Conservation (phyloP, 1,140 invertebrate genomes). For the Aphelenchoides besseyi region DNA sequence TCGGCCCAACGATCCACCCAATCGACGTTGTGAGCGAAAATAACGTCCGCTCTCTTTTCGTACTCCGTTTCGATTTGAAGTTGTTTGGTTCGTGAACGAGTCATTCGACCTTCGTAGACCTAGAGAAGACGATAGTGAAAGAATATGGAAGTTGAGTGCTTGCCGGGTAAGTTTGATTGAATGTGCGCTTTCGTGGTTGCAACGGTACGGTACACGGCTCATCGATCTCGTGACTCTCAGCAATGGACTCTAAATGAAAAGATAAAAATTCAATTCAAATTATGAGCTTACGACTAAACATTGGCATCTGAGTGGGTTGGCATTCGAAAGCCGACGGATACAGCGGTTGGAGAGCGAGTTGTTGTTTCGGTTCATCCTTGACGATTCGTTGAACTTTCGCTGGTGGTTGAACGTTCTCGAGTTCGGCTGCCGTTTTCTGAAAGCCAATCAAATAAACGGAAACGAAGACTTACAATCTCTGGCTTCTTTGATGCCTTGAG, state of each 20-base stretch:
- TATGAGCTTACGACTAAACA: no score
- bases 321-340: not conserved
- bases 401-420: no score
- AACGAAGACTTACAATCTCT: not conserved
- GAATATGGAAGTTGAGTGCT: not conserved
- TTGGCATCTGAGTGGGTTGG: no score
- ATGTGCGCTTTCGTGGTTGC: not conserved
- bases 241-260: not conserved
- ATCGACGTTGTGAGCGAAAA: not conserved
- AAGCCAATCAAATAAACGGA: not conserved
- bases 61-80: not conserved
- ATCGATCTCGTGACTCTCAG: not conserved
- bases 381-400: no score
- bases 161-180: not conserved
- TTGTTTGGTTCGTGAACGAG: not conserved
- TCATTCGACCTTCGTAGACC: not conserved
- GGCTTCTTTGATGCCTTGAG: not conserved
- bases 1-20: slow-evolving; percentile 8
- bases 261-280: not conserved
- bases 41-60: not conserved
- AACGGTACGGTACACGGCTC: not conserved
- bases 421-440: not conserved
- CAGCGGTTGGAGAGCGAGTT: no score
- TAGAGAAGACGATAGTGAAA: not conserved
- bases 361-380: no score